A percentile compares a stretch with the other conserved stretches of the same genome.
Conservation (phyloP, 2,113 vertebrate genomes). For the Tretioscincus oriximinensis region DNA sequence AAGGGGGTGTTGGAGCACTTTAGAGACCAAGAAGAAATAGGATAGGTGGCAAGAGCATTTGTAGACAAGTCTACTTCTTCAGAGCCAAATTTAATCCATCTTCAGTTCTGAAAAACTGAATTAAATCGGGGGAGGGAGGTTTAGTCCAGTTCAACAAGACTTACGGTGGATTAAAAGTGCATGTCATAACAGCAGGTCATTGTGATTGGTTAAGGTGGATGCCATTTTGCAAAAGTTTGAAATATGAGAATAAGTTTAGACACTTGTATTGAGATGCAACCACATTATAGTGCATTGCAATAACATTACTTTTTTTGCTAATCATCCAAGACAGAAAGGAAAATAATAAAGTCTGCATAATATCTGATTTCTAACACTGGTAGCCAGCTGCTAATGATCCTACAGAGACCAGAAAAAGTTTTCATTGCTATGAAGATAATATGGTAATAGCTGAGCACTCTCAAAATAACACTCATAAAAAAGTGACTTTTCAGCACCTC, state of each 20-base stretch:
- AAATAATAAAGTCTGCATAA: constrained; percentile 32
- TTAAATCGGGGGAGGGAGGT: too few relatives aligned
- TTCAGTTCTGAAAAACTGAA: too few relatives aligned
- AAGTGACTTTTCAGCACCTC: constrained; percentile 1
- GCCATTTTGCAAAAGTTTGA: constrained; percentile 35
- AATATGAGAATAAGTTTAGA: constrained; percentile 22
- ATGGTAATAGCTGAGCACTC: constrained; percentile 17
- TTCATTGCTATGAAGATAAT: constrained; percentile 15
- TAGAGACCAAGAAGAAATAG: too few relatives aligned
- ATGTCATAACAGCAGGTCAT: too few relatives aligned
- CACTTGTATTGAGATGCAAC: constrained; percentile 47
- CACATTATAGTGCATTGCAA: not conserved
- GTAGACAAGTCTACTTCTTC: too few relatives aligned
- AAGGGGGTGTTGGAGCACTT: too few relatives aligned
- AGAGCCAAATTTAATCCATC: too few relatives aligned
- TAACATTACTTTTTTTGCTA: constrained; percentile 48
- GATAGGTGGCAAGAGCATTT: too few relatives aligned
- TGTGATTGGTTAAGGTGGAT: not conserved
- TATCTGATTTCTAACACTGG: constrained; percentile 47
- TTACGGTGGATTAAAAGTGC: too few relatives aligned
- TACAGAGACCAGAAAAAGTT: constrained; percentile 6
- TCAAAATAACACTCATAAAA: constrained; percentile 26
- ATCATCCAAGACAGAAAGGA: constrained; percentile 29
- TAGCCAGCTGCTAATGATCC: constrained; percentile 29
- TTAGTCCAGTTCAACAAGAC: too few relatives aligned